Evolutionary conservation across 1,140 invertebrate genomes (phyloP), one percentile per base, ranked within the genome.

Genomic region (Vollenhovia emeryi): DNA sequence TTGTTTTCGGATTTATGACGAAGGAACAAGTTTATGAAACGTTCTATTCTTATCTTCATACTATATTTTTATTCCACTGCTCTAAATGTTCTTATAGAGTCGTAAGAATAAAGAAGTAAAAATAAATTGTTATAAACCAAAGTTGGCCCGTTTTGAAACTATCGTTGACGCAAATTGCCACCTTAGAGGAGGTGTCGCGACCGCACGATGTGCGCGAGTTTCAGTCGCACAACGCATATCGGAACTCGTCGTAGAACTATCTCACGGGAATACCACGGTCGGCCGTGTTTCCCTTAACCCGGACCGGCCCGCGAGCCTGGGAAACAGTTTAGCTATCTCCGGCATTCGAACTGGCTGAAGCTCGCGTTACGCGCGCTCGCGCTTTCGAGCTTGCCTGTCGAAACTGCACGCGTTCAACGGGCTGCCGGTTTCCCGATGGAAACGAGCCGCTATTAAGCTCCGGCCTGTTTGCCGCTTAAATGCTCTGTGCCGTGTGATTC

Each of bases 261-360:
- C 84, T 68, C 64, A 68, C 15, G 83, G 45, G 84, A 84, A 86
- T 86, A 79, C 73, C 78, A 62, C 18, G 74, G 24, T 40, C 55
- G 36, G 27, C 36, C 50, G 45, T 89, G 85, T 86, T 89, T 89
- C 84, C 76, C 71, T 86, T 86, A 86, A 86, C 87, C 84, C 73
- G 40, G 57, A 75, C 84, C 74, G 43, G 59, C n/a, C 66, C 78
- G 57, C 73, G 71, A 86, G 73, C 78, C 45, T 27, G 85, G 73
- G 71, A 66, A 80, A 79, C 85, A 78, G 87, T 89, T 86, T 84
- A 89, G 84, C 76, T 89, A 89, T 89, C 73, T 89, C 87, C 73
- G 87, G 87, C 59, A 89, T 89, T 89, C 84, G 78, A 89, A 89
- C 87, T 73, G 87, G 87, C 66, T 76, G 84, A 89, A 79, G 85